Base-by-base conservation (phyloP, 2,797 vertebrate species). In the Pantherophis alleghaniensis region DNA sequence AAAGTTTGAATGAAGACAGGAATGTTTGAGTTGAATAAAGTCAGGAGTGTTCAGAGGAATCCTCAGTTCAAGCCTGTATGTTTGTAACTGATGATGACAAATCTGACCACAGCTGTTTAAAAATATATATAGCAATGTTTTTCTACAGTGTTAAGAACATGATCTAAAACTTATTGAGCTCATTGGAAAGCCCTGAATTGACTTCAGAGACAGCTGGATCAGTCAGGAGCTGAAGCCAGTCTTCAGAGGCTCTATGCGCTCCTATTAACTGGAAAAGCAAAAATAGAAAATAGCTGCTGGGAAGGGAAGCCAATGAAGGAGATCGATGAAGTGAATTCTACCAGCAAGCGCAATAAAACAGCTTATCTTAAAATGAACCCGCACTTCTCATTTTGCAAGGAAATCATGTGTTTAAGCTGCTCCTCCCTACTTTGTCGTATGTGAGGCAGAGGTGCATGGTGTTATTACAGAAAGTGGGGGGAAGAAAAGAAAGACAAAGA, bases 381-480 rank as follows among this genome's bases (percentile, higher is more conserved):
- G 87, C 63, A 83, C 69, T 86, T 89, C 90, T 88, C 61, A 56
- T 91, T 93, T 89, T 24, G 4, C 87, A 91, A 91, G 87, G 90
- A 91, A 90, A 63, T 51, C 87, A 83, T 93, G 79, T 93, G 90
- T 86, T 93, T 91, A 89, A 93, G 47, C 12, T 24, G 57, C 56
- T 47, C 92, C 24, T 57, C 47, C 53, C n/a, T 26, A 6, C 10
- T 37, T 60, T 32, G 79, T 7, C 10, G 16, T 1, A 6, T 7
- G 28, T 28, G 51, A 2, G 32, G 89, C 55, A 47, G 87, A 91
- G 51, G 47, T 93, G 26, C 94, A 69, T 79, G 96, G 87, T 66
- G 0, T 92, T 95, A 88, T 57, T 96, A 96, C 97, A 95, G 94
- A 97, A 96, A 94, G 87, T 66, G 0, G 96, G 95, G 94, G 9